Evolutionary conservation across 2,113 vertebrate genomes (phyloP).

Genomic region (Campylomormyrus tamandua): DNA sequence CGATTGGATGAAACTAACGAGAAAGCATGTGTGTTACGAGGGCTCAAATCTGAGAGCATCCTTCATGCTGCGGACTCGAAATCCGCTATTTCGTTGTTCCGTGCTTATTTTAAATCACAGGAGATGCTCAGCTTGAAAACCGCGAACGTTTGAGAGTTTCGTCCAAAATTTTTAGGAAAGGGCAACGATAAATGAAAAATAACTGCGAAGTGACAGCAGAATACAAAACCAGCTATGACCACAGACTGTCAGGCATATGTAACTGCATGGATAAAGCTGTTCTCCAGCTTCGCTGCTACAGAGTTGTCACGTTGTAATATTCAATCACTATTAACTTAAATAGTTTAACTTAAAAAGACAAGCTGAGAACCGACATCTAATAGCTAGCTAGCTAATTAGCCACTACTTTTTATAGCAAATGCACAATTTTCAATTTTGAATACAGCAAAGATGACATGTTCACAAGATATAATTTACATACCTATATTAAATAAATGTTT

Average conservation of each 20-base stretch:
- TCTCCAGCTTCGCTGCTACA: background rate
- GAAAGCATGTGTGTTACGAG: background rate
- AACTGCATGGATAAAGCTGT: background rate
- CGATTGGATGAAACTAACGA: background rate
- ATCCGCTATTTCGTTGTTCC: background rate
- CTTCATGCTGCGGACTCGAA: background rate
- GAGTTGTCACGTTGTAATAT: background rate
- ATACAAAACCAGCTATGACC: background rate
- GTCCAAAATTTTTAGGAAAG: background rate
- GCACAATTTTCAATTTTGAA: background rate
- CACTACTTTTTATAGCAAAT: background rate
- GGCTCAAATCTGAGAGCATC: background rate
- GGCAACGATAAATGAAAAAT: background rate
- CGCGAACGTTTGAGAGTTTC: background rate
- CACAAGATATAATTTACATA: background rate
- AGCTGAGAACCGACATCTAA: background rate
- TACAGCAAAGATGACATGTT: background rate
- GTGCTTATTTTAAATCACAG: background rate
- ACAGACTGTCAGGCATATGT: background rate
- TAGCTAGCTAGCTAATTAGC: background rate
- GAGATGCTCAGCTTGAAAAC: background rate
- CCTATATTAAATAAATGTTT: slow-evolving; percentile 15
- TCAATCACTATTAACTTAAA: background rate
- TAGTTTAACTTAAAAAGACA: background rate
- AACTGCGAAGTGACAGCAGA: background rate